These are phyloP conservation scores for Neoscelio sp. DNA, from an alignment of 2,888 invertebrate species.

Conservation along the genomic window DNA sequence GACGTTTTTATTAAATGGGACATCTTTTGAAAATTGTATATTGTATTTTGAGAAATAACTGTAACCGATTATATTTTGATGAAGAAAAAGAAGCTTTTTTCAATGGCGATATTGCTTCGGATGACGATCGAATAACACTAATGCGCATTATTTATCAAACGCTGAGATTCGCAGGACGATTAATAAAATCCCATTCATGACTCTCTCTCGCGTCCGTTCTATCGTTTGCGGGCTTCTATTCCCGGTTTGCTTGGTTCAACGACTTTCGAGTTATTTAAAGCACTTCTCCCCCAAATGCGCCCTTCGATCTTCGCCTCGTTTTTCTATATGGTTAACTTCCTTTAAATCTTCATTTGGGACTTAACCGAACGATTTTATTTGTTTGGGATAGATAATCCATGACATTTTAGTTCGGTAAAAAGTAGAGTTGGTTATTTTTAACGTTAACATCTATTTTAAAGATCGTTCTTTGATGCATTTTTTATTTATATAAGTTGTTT, in stretches of 20 bases:
- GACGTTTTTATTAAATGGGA: too few species aligned
- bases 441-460: too few species aligned
- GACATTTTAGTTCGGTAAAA: too few species aligned
- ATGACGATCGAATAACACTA: slow-evolving; percentile 7
- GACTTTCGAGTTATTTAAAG: slow-evolving; percentile 73
- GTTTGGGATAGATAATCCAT: slow-evolving; percentile 24
- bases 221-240: slow-evolving; percentile 60
- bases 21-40: too few species aligned
- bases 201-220: slow-evolving; percentile 33
- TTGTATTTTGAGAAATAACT: too few species aligned
- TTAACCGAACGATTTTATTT: slow-evolving; percentile 18
- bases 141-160: slow-evolving; percentile 33
- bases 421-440: too few species aligned
- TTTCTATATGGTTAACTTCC: slow-evolving; percentile 47
- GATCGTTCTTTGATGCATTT: too few species aligned
- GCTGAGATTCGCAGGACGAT: slow-evolving; percentile 49
- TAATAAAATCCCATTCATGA: slow-evolving; percentile 62
- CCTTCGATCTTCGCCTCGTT: slow-evolving; percentile 54
- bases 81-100: not conserved
- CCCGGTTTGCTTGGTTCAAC: slow-evolving; percentile 70
- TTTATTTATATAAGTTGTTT: too few species aligned
- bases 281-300: slow-evolving; percentile 64
- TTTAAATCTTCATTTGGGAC: slow-evolving; percentile 37
- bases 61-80: not conserved
- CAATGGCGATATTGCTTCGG: not conserved